Evolutionary conservation across 2,113 vertebrate species (phyloP).

Genomic region (Pontoporia blainvillei): DNA sequence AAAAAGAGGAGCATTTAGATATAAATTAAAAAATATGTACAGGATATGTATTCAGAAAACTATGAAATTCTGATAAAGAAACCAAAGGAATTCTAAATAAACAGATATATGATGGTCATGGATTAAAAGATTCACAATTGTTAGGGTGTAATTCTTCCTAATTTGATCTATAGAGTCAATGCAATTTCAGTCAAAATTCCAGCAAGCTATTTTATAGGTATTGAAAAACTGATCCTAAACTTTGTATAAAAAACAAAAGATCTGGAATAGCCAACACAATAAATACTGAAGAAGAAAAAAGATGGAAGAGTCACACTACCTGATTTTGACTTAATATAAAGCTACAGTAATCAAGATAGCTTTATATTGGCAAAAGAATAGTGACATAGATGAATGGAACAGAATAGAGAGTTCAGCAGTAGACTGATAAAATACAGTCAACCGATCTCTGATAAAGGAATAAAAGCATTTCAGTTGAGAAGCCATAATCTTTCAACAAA

Average conservation of each 20-base stretch:
- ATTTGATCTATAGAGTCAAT: background rate
- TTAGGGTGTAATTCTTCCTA: background rate
- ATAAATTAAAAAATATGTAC: background rate
- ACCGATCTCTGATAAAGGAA: no score
- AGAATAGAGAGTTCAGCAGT: no score
- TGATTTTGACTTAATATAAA: background rate
- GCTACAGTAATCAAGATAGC: background rate
- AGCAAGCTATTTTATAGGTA: no score
- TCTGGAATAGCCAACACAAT: background rate
- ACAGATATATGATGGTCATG: background rate
- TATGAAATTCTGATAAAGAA: background rate
- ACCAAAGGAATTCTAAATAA: background rate
- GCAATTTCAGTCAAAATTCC: no score
- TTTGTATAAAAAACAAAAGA: background rate
- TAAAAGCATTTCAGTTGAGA: no score
- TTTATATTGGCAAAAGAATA: background rate
- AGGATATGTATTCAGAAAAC: background rate
- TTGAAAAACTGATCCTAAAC: background rate
- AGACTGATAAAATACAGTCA: no score
- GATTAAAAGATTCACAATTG: background rate
- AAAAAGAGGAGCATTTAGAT: background rate
- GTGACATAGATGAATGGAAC: background rate
- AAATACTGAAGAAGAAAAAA: background rate
- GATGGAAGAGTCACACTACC: background rate
- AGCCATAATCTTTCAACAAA: background rate